These are phyloP conservation scores for Camponotus fellah DNA, from an alignment of 2,888 invertebrate species.

Conservation along the genomic window DNA sequence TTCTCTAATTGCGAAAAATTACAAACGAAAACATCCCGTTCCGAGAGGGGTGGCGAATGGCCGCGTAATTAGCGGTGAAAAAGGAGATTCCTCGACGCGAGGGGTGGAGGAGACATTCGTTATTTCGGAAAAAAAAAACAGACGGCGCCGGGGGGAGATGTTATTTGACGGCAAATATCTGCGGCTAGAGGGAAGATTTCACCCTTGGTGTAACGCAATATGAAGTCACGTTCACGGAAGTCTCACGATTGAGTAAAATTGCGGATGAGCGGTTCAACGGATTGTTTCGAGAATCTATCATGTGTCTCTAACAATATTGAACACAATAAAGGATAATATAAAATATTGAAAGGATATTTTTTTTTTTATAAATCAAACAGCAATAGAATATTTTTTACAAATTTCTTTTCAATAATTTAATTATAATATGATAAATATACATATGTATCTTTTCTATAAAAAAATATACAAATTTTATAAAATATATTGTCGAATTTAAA, in stretches of 20 bases:
- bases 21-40: slow-evolving; percentile 42
- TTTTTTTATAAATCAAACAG: background rate
- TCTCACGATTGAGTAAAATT: slow-evolving; percentile 61
- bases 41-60: slow-evolving; percentile 22
- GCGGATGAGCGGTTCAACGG: slow-evolving; percentile 30
- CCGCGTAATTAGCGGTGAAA: slow-evolving; percentile 48
- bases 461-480: background rate
- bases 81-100: slow-evolving; percentile 40
- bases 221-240: slow-evolving; percentile 57
- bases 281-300: slow-evolving; percentile 35
- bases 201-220: slow-evolving; percentile 56
- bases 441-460: too few species aligned
- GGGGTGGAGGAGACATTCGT: slow-evolving; percentile 9
- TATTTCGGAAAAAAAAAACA: slow-evolving; percentile 53
- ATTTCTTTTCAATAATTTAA: background rate
- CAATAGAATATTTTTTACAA: background rate
- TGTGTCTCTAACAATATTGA: slow-evolving; percentile 33
- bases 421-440: background rate
- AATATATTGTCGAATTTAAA: background rate
- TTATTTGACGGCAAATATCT: slow-evolving; percentile 57
- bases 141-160: slow-evolving; percentile 43
- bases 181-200: slow-evolving; percentile 45
- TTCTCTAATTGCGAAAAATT: slow-evolving; percentile 50
- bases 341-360: background rate
- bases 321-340: background rate